Evolutionary conservation across 2,888 invertebrate genomes (phyloP).

Genomic region (Synergus gifuensis): DNA sequence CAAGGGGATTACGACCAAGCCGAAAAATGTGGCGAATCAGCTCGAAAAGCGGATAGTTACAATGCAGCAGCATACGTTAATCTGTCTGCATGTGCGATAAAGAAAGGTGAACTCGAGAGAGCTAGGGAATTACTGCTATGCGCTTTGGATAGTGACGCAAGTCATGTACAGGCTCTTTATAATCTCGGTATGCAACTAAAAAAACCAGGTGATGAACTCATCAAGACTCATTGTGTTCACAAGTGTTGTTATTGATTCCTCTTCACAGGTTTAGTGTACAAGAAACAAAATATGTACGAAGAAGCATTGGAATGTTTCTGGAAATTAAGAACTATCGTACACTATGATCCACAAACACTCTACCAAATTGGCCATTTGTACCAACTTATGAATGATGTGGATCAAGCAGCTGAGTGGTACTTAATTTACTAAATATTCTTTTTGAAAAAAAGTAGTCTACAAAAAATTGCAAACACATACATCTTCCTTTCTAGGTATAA

Average conservation of each 20-base stretch:
- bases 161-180: slow-evolving; percentile 91
- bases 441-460: not conserved
- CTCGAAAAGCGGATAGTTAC: slow-evolving; percentile 86
- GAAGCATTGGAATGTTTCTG: slow-evolving; percentile 89
- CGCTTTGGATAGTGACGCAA: slow-evolving; percentile 89
- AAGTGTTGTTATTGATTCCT: not conserved
- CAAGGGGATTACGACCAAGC: slow-evolving; percentile 90
- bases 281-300: slow-evolving; percentile 84
- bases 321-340: slow-evolving; percentile 85
- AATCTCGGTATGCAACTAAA: slow-evolving; percentile 82
- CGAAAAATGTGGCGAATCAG: slow-evolving; percentile 86
- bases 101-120: slow-evolving; percentile 84
- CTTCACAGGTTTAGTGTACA: slow-evolving; percentile 83
- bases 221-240: not conserved
- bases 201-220: not conserved
- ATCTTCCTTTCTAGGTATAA: slow-evolving; percentile 80
- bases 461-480: not conserved
- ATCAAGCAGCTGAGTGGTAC: slow-evolving; percentile 83
- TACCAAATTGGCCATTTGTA: slow-evolving; percentile 90
- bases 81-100: slow-evolving; percentile 88
- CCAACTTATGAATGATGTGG: slow-evolving; percentile 83
- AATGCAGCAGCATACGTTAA: slow-evolving; percentile 92
- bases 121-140: slow-evolving; percentile 86
- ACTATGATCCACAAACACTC: slow-evolving; percentile 86
- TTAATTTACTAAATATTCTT: slow-evolving; percentile 49